These are phyloP conservation scores for Perizoma affinitatum DNA, from an alignment of 2,888 invertebrate genomes.

Conservation along the genomic window DNA sequence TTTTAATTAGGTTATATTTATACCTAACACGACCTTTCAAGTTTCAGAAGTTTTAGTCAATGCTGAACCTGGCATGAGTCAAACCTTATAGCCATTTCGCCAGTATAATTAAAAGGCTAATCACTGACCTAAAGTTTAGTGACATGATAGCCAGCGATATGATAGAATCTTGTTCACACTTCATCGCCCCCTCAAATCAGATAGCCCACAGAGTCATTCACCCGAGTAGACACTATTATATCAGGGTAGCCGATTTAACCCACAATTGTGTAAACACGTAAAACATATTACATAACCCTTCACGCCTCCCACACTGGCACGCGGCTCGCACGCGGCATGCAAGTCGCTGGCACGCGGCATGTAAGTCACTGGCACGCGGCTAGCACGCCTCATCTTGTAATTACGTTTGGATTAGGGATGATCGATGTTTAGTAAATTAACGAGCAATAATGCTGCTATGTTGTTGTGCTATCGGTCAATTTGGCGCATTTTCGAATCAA, in stretches of 20 bases:
- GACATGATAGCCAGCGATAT: no score
- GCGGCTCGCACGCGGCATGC: conserved; percentile 12
- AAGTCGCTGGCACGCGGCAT: conserved; percentile 10
- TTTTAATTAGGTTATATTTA: no score
- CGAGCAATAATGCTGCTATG: conserved; percentile 12
- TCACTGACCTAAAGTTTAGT: no score
- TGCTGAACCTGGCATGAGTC: no score
- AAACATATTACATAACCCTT: conserved; percentile 9
- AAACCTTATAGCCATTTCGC: no score
- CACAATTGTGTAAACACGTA: conserved; percentile 27
- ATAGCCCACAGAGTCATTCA: conserved; percentile 9
- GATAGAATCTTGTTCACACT: no score
- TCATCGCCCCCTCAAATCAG: background rate
- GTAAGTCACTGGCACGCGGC: conserved; percentile 20
- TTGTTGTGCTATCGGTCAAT: conserved; percentile 14
- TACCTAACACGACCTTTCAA: no score
- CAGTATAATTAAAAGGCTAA: no score
- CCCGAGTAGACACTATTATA: conserved; percentile 10
- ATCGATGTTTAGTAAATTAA: conserved; percentile 33
- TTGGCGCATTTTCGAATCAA: background rate
- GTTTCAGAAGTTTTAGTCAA: no score
- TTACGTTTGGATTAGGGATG: conserved; percentile 27
- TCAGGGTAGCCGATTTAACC: conserved; percentile 25
- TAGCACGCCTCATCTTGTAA: conserved; percentile 24
- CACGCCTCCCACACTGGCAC: conserved; percentile 22